Evolutionary conservation across 2,888 invertebrate genomes (phyloP).

Genomic region (Keiferia lycopersicella): DNA sequence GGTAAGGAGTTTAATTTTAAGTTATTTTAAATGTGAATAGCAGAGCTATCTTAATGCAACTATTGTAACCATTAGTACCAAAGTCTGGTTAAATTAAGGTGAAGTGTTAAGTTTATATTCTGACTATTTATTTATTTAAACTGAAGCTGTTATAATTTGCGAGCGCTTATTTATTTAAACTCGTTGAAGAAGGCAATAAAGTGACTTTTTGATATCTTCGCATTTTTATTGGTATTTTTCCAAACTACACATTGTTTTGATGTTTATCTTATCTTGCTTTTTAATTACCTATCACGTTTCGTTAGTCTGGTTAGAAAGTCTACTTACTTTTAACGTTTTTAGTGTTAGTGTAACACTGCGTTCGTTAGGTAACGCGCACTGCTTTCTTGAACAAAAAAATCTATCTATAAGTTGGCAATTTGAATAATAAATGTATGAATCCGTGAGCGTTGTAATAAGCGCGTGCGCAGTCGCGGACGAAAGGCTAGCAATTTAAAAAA

Average conservation of each 20-base stretch:
- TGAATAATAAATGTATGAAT: no score
- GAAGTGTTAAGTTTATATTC: slow-evolving; percentile 29
- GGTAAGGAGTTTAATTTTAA: not conserved
- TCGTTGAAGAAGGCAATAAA: slow-evolving; percentile 36
- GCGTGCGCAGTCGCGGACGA: not conserved
- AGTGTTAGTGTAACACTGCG: no score
- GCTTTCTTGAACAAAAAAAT: no score
- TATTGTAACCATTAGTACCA: slow-evolving; percentile 28
- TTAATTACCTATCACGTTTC: not conserved
- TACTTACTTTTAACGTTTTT: not conserved
- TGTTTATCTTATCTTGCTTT: not conserved
- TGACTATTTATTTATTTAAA: slow-evolving; percentile 34
- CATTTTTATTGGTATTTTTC: slow-evolving; percentile 4
- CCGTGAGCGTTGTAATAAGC: no score
- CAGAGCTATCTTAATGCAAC: slow-evolving; percentile 10
- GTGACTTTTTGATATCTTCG: slow-evolving; percentile 24
- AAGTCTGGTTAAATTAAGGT: slow-evolving; percentile 31
- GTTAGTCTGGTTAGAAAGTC: not conserved
- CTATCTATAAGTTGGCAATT: no score
- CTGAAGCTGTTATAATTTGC: slow-evolving; percentile 24
- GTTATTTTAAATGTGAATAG: not conserved
- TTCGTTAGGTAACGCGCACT: no score
- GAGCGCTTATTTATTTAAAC: slow-evolving; percentile 27
- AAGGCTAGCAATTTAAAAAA: not conserved
- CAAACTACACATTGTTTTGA: not conserved